Base-by-base conservation (phyloP, 2,797 vertebrate genomes). In the Tragopan temminckii region DNA sequence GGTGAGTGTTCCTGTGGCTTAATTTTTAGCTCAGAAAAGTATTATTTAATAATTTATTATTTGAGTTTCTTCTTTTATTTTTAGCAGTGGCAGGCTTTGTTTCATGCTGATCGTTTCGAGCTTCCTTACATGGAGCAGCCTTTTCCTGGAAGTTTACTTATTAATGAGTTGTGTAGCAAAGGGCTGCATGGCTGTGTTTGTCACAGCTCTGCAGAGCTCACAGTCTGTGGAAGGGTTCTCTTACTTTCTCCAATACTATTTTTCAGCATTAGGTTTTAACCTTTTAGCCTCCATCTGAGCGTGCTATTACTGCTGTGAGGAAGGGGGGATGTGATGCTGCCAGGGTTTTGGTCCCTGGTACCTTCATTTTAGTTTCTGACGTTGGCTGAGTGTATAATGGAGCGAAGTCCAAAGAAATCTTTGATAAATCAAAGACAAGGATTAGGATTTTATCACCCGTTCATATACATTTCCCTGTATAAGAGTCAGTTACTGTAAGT, bases 1-100 rank as follows among this genome's bases (percentile, higher is more conserved):
- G 99, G 99, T 99, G 85, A 94, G 99, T 80, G 57, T 64, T 38
- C 5, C 5, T 53, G n/a, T 42, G 27, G 4, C 2, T n/a, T 57
- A 1, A n/a, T 64, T 8, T 53, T 46, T 2, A 31, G 9, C 13
- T 82, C 53, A 13, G 59, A 62, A 58, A 48, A 62, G 9, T 77
- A 7, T 10, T 43, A 38, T 24, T 59, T 62, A 45, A 31, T 14
- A 64, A 75, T 53, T 21, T 4, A 25, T 58, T 13, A 7, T 43
- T 68, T 15, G 19, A 25, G 24, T 14, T 29, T 67, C 5, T 33
- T 64, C 62, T 78, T 62, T 29, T 36, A 23, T 78, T 69, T n/a
- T 45, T 23, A 94, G 36, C 57, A 70, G 38, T 20, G 23, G 24
- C 31, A 90, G 45, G n/a, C 45, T 85, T 14, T 63, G 42, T 45